Evolutionary conservation across 2,797 vertebrate species (phyloP).

Genomic region (Argyrosomus regius): DNA sequence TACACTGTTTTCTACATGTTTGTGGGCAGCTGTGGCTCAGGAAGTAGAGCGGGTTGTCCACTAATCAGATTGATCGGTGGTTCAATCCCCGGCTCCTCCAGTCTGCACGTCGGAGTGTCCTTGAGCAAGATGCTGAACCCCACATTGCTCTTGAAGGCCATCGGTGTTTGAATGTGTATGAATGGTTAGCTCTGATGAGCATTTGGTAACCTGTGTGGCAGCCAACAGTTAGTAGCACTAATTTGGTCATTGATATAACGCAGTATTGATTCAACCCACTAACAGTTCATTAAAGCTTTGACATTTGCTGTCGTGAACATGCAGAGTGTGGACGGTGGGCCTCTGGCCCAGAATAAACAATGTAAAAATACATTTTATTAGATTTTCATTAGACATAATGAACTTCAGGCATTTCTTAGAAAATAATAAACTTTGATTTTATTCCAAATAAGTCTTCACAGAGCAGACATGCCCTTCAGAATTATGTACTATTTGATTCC

Average conservation of each 20-base stretch:
- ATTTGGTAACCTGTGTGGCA: no score
- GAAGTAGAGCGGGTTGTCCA: no score
- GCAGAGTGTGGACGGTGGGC: slow-evolving; percentile 15
- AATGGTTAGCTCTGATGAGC: no score
- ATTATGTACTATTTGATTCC: slow-evolving; percentile 1
- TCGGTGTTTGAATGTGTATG: no score
- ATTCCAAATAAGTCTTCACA: slow-evolving; percentile 13
- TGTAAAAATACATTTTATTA: slow-evolving; percentile 2
- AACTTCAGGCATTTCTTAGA: slow-evolving; percentile 4
- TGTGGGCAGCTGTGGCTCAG: no score
- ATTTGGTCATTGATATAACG: slow-evolving; percentile 49
- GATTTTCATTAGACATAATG: neutral
- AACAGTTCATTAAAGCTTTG: slow-evolving; percentile 53
- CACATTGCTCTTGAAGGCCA: no score
- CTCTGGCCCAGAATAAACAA: slow-evolving; percentile 17
- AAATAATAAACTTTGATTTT: slow-evolving; percentile 10
- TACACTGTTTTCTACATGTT: no score
- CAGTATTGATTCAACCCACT: slow-evolving; percentile 46
- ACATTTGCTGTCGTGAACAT: slow-evolving; percentile 51
- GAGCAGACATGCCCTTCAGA: slow-evolving; percentile 13
- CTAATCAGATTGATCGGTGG: no score
- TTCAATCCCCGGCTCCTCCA: no score
- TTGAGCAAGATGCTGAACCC: no score
- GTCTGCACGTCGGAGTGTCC: no score
- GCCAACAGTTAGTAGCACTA: slow-evolving; percentile 20